Evolutionary conservation across 2,888 invertebrate genomes (phyloP), one percentile per base, ranked within the genome.

Genomic region (Chymomyza amoena): DNA sequence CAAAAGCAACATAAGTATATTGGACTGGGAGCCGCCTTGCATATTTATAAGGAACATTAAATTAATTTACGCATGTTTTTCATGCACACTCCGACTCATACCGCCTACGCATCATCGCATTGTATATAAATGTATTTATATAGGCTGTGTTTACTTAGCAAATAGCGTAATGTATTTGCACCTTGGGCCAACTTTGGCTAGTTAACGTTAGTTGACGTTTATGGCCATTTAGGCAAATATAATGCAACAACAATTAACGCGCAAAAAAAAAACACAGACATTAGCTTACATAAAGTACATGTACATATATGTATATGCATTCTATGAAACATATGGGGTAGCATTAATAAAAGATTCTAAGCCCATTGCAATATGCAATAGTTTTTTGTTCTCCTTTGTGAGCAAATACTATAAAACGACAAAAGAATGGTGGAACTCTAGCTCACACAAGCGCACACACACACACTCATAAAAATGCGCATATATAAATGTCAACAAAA

Each of bases 11-110:
- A 32, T 32, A 70, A 78, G 84, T 84, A 81, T 84, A 86, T 85
- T 78, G 87, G 77, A 75, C 86, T 63, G 56, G 70, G 61, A 64
- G 61, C 13, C 81, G 77, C 75, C 87, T 79, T 88, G 87, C 79
- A 86, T 86, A 86, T 86, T 86, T 86, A 86, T 86, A 84, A 82
- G 87, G 78, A 74, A 82, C 85, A 88, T 86, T 87, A 87, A 86
- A 86, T 86, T 88, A 86, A 86, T 87, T 86, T 86, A 84, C 87
- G 83, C 82, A 82, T 82, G 88, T 78, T 88, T 79, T 83, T 78
- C 75, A 61, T 78, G 73, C 75, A 70, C 67, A 73, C 54, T 7
- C 32, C 0, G 4, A 25, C 25, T 25, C 25, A 25, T n/a, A n/a
- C 28, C 32, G 4, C n/a, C n/a, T 45, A 15, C 10, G 25, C 25